These are phyloP conservation scores for Tribolium madens DNA, from an alignment of 1,140 invertebrate species.

Conservation along the genomic window DNA sequence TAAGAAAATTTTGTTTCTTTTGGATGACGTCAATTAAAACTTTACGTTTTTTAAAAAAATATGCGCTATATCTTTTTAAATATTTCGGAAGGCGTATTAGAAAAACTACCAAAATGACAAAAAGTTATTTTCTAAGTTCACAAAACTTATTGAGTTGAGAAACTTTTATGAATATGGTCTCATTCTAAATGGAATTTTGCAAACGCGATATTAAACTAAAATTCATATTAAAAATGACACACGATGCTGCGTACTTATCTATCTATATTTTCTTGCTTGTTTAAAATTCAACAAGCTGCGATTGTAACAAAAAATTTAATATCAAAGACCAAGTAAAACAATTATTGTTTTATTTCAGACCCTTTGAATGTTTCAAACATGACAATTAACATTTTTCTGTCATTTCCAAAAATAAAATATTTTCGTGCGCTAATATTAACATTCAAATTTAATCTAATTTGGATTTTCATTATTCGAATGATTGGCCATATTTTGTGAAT, in stretches of 20 bases:
- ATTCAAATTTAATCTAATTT: constrained; percentile 19
- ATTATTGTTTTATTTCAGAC: too few species aligned
- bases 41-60: not conserved
- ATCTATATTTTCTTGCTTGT: not conserved
- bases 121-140: constrained; percentile 34
- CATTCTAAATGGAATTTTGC: not conserved
- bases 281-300: not conserved
- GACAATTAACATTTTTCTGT: too few species aligned
- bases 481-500: constrained; percentile 9
- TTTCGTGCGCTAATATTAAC: constrained; percentile 4
- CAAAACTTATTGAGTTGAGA: constrained; percentile 32
- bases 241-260: not conserved
- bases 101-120: constrained; percentile 23
- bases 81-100: not conserved
- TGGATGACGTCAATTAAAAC: constrained; percentile 2
- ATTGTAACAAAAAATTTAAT: not conserved
- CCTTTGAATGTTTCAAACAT: too few species aligned
- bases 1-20: constrained; percentile 5
- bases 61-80: constrained; percentile 3
- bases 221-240: constrained; percentile 14
- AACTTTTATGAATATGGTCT: constrained; percentile 34
- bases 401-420: not conserved
- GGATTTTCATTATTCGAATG: constrained; percentile 1
- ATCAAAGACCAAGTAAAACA: too few species aligned
- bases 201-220: constrained; percentile 21